Base-by-base conservation (phyloP, 1,140 invertebrate genomes). In the Caenorhabditis briggsae region DNA sequence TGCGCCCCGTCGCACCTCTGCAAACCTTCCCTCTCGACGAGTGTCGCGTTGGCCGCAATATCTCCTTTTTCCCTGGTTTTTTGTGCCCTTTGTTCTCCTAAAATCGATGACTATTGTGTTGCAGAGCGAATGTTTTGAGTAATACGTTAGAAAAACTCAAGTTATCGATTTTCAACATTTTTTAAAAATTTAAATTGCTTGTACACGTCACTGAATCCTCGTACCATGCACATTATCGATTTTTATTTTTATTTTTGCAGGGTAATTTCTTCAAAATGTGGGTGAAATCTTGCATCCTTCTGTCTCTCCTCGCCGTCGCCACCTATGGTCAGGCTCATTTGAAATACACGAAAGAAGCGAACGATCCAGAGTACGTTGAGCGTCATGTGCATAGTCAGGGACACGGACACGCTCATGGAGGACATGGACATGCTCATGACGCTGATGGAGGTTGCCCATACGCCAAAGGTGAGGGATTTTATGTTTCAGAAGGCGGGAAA, bases 361-460 rank as follows among this genome's bases (percentile, higher is more conserved):
- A 90, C 56, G 82, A 23, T 43, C 91, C 92, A 65, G 84, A 87
- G 5, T 92, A 93, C n/a, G 85, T 55, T 3, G 87, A 86, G 11
- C 70, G 50, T 11, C 43, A 78, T n/a, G 70, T 78, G 2, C 64
- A 82, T 53, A 11, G n/a, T 41, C 85, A 86, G 20, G 82, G 53
- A 33, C 86, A 88, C 82, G 88, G 78, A 33, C 88, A 89, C 70
- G 74, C 88, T 23, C 88, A 89, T 74, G 88, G 84, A 84, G 82
- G 59, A 46, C 88, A 78, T 53, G 85, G 90, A 93, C 89, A 93
- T 93, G 87, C 92, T 53, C 88, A 91, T 82, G 46, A 88, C 14
- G 58, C 55, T 25, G 55, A 83, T 23, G 82, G 82, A 59, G 82
- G 59, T 8, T 55, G 64, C 58, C 48, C 48, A 25, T 74, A 85